Conservation (phyloP, 1,140 invertebrate genomes). For the Piezodorus guildinii region DNA sequence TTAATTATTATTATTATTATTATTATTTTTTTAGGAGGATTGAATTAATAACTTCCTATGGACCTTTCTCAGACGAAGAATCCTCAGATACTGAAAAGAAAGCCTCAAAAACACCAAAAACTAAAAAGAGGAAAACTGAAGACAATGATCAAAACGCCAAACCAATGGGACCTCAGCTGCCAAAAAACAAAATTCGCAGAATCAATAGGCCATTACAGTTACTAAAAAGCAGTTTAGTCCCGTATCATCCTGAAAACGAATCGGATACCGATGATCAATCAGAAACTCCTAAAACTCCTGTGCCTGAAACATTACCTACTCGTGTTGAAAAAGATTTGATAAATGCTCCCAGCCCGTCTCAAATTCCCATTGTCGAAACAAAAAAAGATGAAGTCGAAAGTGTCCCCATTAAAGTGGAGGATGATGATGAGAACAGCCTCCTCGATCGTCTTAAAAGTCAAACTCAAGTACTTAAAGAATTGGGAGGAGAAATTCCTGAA, state of each 20-base stretch:
- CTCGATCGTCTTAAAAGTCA: constrained; percentile 34
- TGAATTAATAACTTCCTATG: constrained; percentile 48
- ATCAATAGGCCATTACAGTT: no score
- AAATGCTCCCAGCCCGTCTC: no score
- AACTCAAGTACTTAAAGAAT: constrained; percentile 35
- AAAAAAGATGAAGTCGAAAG: constrained; percentile 4
- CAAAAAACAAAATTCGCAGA: no score
- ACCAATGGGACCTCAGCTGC: constrained; percentile 11
- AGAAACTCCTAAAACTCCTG: constrained; percentile 8
- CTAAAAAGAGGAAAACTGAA: constrained; percentile 20
- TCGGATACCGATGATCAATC: constrained; percentile 20
- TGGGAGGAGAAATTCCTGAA: constrained; percentile 34
- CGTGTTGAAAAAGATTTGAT: constrained; percentile 8
- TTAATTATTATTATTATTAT: constrained; percentile 4
- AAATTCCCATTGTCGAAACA: neutral
- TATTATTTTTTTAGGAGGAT: constrained; percentile 39
- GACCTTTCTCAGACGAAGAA: constrained; percentile 30
- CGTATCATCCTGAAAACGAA: constrained; percentile 20
- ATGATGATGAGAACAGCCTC: constrained; percentile 34
- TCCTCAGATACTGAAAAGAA: constrained; percentile 20
- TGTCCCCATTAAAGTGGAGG: constrained; percentile 21
- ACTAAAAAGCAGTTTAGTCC: neutral
- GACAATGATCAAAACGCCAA: neutral
- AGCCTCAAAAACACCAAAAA: constrained; percentile 1
- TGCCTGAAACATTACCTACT: constrained; percentile 13